Conservation (phyloP, 1,140 invertebrate genomes). For the Camponotus vicinus region DNA sequence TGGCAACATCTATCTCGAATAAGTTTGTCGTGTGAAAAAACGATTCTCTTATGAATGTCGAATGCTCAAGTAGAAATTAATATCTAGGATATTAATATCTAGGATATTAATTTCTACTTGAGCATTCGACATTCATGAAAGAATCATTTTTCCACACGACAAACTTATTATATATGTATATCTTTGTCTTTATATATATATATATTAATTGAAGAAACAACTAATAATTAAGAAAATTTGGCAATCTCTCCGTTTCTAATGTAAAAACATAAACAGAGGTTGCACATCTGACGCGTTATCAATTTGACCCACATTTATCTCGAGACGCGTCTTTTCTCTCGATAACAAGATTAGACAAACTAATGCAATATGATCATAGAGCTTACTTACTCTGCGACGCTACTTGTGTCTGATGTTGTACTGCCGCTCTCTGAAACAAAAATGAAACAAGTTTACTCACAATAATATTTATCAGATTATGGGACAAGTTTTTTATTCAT, state of each 20-base stretch:
- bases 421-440: conserved; percentile 89
- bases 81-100: no score
- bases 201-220: conserved; percentile 7
- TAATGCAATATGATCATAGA: background rate
- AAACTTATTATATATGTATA: background rate
- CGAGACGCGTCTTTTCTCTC: background rate
- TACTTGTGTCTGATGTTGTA: conserved; percentile 88
- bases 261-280: conserved; percentile 4
- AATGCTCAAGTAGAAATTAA: no score
- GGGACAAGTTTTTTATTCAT: background rate
- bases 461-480: background rate
- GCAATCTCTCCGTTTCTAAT: no score
- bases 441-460: no score
- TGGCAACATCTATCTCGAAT: background rate
- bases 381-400: conserved; percentile 87
- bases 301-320: conserved; percentile 6
- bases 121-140: no score
- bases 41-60: no score
- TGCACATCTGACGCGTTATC: conserved; percentile 27
- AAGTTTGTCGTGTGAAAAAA: background rate
- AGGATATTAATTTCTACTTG: no score
- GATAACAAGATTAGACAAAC: conserved; percentile 33
- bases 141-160: no score
- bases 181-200: background rate
- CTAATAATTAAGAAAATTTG: background rate